Percentiles rank a stretch among this genome's conserved stretches.
These are phyloP conservation scores for Drosophila takahashii DNA, from an alignment of 1,140 invertebrate species.

Conservation along the genomic window DNA sequence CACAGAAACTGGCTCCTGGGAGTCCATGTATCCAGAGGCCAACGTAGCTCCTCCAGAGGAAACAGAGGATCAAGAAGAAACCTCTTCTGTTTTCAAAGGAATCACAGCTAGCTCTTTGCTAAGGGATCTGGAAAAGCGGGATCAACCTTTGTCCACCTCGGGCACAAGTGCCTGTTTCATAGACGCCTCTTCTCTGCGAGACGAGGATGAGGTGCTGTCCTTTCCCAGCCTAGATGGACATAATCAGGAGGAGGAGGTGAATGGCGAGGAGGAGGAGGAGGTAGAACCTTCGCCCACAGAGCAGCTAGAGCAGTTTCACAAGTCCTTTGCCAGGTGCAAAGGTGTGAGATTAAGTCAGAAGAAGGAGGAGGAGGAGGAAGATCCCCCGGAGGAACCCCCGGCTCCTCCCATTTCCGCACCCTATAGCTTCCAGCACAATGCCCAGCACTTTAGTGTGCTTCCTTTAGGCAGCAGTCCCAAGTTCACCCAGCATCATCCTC, in stretches of 20 bases:
- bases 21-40: constrained; percentile 85
- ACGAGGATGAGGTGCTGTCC: constrained; percentile 86
- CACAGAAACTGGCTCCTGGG: constrained; percentile 87
- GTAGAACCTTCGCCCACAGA: constrained; percentile 61
- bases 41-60: constrained; percentile 3
- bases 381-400: constrained; percentile 1
- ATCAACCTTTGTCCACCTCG: constrained; percentile 60
- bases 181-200: constrained; percentile 89
- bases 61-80: constrained; percentile 25
- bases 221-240: constrained; percentile 69
- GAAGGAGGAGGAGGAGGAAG: constrained; percentile 30
- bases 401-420: constrained; percentile 68
- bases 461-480: constrained; percentile 78
- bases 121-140: constrained; percentile 72
- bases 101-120: constrained; percentile 69
- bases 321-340: constrained; percentile 80
- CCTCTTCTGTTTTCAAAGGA: constrained; percentile 46
- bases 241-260: constrained; percentile 23
- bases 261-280: constrained; percentile 12
- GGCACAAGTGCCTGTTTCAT: constrained; percentile 88
- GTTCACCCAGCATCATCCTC: constrained; percentile 58
- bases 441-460: constrained; percentile 87
- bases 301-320: constrained; percentile 80
- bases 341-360: constrained; percentile 5
- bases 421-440: constrained; percentile 85